These are phyloP conservation scores for Dendrolimus punctatus DNA, from an alignment of 1,140 invertebrate species.

Conservation along the genomic window DNA sequence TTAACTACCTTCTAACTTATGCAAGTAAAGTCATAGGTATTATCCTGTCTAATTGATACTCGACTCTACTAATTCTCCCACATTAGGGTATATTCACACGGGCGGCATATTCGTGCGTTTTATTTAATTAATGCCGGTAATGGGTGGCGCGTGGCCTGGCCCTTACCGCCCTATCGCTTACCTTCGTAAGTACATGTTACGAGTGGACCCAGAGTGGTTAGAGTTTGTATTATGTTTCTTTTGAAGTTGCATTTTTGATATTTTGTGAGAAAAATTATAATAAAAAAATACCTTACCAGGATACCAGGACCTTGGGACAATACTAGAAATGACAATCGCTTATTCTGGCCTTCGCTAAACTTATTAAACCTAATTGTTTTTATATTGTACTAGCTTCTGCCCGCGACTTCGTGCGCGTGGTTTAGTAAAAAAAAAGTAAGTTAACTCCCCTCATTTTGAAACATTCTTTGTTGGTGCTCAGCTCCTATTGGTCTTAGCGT, in stretches of 20 bases:
- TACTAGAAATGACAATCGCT: too few species aligned
- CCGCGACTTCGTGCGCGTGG: too few species aligned
- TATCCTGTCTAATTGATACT: neutral
- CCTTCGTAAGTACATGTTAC: neutral
- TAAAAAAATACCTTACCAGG: too few species aligned
- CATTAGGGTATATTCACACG: constrained; percentile 19
- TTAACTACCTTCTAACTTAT: neutral
- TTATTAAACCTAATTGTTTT: too few species aligned
- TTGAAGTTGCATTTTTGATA: neutral
- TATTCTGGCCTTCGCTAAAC: too few species aligned
- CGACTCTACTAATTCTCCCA: neutral
- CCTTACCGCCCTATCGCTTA: constrained; percentile 5
- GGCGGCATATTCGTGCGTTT: constrained; percentile 19
- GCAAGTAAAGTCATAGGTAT: neutral
- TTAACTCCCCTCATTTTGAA: too few species aligned
- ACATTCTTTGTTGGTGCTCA: too few species aligned
- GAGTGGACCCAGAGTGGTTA: neutral
- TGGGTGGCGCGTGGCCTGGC: constrained; percentile 25
- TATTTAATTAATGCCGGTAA: constrained; percentile 32
- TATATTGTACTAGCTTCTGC: too few species aligned
- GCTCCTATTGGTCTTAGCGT: too few species aligned
- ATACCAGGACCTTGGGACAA: too few species aligned
- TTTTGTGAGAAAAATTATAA: neutral
- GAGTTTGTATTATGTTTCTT: neutral
- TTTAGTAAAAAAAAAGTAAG: too few species aligned